Evolutionary conservation across 2,113 vertebrate genomes (phyloP), one percentile per base, ranked within the genome.

Genomic region (Oceanites oceanicus): DNA sequence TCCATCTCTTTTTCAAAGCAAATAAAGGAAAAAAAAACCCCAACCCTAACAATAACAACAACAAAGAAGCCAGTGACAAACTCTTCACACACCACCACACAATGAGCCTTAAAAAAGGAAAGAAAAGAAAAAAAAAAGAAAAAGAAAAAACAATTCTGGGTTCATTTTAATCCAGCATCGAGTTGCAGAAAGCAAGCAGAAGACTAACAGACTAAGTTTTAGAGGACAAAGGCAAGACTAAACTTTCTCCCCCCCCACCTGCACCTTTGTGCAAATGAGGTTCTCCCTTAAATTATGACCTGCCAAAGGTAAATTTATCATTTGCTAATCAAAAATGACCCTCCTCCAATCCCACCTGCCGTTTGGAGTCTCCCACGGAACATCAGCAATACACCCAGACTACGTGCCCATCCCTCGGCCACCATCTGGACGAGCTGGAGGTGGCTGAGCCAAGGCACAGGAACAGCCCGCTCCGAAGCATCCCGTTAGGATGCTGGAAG

Each of bases 1-100:
- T 80, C 47, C 94, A 90, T 79, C 94, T 91, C 76, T 66, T 79
- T 85, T 76, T 94, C 82, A 96, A 58, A 96, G 91, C 76, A 96
- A 95, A 96, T 61, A 94, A 89, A 81, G 76, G 34, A 5, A 58
- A 42, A 40, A 74, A 22, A 40, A 3, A 25, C 4, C 16, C 66
- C 75, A 90, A 38, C 53, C 23, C 75, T 70, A 88, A 75, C 76
- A 85, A 81, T 77, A 96, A 71, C 61, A 93, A 92, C 42, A 92
- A 79, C 65, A 77, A 38, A 18, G 68, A 34, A 22, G 72, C 42
- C 70, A 88, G 67, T 80, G 74, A 96, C 86, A 92, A 91, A 68
- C 90, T 91, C 88, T 58, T 96, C 88, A 80, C 70, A 68, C 18
- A 22, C 4, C 49, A 50, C 53, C 50, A 88, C 25, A 74, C 58